These are phyloP conservation scores for Schizopygopsis pylzovi DNA, from an alignment of 2,797 vertebrate species.

Conservation along the genomic window DNA sequence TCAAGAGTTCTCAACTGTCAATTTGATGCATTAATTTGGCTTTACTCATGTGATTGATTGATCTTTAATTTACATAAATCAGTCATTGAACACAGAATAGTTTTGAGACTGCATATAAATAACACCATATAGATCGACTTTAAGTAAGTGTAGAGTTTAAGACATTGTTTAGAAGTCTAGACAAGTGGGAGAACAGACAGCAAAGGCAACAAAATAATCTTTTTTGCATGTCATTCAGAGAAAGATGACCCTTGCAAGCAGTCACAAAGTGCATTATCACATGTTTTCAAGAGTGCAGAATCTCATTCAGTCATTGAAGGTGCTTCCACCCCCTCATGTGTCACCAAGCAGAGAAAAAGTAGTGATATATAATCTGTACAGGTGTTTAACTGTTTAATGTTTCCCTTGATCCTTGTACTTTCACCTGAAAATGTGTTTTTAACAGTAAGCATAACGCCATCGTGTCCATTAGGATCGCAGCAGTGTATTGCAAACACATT, in stretches of 20 bases:
- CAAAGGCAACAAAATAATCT: background rate
- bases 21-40: background rate
- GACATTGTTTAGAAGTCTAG: conserved; percentile 28
- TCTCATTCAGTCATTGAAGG: conserved; percentile 3
- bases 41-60: background rate
- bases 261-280: background rate
- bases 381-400: conserved; percentile 28
- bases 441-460: conserved; percentile 16
- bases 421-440: background rate
- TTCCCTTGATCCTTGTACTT: background rate
- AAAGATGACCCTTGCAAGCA: background rate
- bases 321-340: background rate
- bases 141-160: background rate
- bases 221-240: conserved; percentile 3
- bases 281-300: background rate
- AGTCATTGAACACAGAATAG: background rate
- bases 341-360: background rate
- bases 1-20: background rate
- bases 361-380: background rate
- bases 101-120: conserved; percentile 1
- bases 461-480: conserved; percentile 5
- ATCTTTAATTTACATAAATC: background rate
- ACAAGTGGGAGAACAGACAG: conserved; percentile 21
- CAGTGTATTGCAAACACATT: conserved; percentile 12
- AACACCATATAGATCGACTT: background rate